A percentile compares a stretch with the other conserved stretches of the same genome.
Evolutionary conservation across 2,888 invertebrate genomes (phyloP).

Genomic region (Panzeria rudis): DNA sequence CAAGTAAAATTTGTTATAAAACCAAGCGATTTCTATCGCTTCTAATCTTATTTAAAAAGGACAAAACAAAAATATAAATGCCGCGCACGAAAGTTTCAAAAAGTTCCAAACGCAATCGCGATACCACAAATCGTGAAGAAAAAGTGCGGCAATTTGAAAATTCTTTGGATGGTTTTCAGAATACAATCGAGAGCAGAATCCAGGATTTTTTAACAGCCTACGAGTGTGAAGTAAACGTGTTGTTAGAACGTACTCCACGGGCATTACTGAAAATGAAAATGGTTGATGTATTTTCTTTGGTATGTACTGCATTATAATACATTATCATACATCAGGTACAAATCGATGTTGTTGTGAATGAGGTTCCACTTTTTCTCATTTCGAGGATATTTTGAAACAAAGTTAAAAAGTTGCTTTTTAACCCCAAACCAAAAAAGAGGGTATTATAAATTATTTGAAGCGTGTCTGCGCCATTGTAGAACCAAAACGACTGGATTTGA

Average conservation of each 20-base stretch:
- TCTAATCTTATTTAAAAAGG: background rate
- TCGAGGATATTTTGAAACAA: no score
- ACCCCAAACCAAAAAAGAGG: no score
- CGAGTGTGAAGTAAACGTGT: constrained; percentile 74
- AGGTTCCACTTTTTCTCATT: no score
- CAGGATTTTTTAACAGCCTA: constrained; percentile 69
- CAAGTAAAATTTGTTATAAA: background rate
- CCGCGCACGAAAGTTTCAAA: constrained; percentile 83
- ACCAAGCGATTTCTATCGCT: constrained; percentile 28
- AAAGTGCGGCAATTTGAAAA: constrained; percentile 80
- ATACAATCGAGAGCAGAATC: constrained; percentile 76
- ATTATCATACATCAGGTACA: no score
- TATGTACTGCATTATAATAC: no score
- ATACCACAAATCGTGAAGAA: constrained; percentile 81
- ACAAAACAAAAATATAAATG: constrained; percentile 74
- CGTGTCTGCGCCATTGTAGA: no score
- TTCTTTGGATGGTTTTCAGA: constrained; percentile 77
- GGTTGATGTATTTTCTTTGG: constrained; percentile 77
- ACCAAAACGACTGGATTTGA: no score
- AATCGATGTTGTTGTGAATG: no score
- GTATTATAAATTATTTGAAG: no score
- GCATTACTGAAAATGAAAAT: constrained; percentile 79
- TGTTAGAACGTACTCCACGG: constrained; percentile 73
- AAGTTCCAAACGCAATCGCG: constrained; percentile 82
- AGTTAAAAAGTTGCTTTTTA: no score